Base-by-base conservation (phyloP, 2,113 vertebrate species). In the Puntigrus tetrazona region DNA sequence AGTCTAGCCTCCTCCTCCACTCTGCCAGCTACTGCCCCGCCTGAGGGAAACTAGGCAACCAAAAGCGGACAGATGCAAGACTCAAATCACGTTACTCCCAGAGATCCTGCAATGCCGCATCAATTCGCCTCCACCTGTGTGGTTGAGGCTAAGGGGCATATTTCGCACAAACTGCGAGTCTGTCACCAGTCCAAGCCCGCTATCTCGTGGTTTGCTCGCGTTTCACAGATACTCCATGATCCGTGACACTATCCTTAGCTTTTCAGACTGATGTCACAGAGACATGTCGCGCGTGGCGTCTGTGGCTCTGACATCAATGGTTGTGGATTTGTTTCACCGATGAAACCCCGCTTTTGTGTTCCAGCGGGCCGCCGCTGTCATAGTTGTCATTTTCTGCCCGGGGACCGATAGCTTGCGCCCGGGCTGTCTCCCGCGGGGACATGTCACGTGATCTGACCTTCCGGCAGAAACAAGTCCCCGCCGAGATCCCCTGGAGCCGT, bases 301-400 rank as follows among this genome's bases (percentile, higher is more conserved):
- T 7, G 5, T 5, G 4, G 70, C 38, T 77, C 41, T 29, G 73
- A 67, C 63, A 43, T 38, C 45, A 81, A 63, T n/a, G 4, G 38
- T 38, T 67, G 69, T 70, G 73, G n/a, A 82, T 78, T 38, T 85
- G 85, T 81, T 85, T 84, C n/a, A 73, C 31, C 3, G 63, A 79
- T 43, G 70, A 74, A 89, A 61, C 59, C n/a, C n/a, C 1, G 63
- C 38, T 74, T 41, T 76, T 16, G n/a, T 59, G 81, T 74, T 59
- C 59, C 31, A 47, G 38, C 1, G 18, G 65, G 70, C 27, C 61
- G 14, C 63, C 22, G 70, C 81, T 88, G 81, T 81, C 87, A 86
- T 47, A 78, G 63, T 78, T 82, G 85, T 86, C 83, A 70, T 50
- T 82, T 87, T 88, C 79, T 75, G 47, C 43, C 84, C 34, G 27